phyloP scores from a whole-genome alignment of 2,113 vertebrate species.

The Chionodraco myersi region DNA sequence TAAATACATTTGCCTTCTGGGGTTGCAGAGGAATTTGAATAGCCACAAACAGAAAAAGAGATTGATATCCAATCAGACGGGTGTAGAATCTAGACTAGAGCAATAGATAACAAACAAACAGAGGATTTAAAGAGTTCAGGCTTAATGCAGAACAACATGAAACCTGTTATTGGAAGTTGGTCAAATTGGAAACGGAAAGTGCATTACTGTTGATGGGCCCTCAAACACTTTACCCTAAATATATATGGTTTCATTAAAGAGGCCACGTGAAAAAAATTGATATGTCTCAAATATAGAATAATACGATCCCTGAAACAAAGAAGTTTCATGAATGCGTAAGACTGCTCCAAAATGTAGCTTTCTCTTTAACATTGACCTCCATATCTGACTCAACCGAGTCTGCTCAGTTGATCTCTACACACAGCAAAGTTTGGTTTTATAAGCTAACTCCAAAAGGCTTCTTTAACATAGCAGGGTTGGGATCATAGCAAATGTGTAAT shows the following conservation, averaged over 20 bases:
- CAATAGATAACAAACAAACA: slow-evolving; percentile 40
- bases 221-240: neutral
- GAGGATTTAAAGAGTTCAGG: slow-evolving; percentile 21
- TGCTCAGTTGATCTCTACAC: neutral
- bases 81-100: slow-evolving; percentile 5
- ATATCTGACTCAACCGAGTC: too few relatives aligned
- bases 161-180: slow-evolving; percentile 21
- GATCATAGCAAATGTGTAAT: neutral
- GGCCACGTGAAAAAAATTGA: neutral
- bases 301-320: neutral
- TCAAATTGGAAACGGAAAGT: neutral
- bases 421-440: neutral
- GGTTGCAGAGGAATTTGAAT: slow-evolving; percentile 47
- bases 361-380: neutral
- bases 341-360: neutral
- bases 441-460: neutral
- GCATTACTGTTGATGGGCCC: neutral
- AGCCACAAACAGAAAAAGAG: slow-evolving; percentile 23
- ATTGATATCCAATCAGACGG: slow-evolving; percentile 36
- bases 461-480: neutral
- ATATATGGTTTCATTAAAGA: neutral
- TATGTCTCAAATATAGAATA: neutral
- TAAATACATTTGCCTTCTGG: slow-evolving; percentile 67
- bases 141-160: slow-evolving; percentile 23
- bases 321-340: too few relatives aligned